phyloP scores from a whole-genome alignment of 2,797 vertebrate genomes.

The Chrosomus eos region DNA sequence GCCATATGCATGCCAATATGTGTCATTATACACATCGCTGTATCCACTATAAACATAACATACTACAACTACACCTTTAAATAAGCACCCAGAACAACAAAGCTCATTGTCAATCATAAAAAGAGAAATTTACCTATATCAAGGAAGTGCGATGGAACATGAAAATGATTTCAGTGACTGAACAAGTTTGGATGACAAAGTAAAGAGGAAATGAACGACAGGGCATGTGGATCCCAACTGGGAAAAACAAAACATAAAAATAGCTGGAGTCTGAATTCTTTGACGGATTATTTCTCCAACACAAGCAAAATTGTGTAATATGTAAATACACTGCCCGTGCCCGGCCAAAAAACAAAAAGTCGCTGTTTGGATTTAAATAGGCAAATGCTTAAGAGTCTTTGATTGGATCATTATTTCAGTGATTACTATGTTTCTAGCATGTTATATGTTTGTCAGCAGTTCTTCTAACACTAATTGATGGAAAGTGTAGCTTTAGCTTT shows the following conservation, averaged over 20 bases:
- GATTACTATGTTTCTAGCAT: too few relatives aligned
- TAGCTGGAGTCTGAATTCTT: conserved; percentile 22
- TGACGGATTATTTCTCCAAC: not conserved
- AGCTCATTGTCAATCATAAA: not conserved
- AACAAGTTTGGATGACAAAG: conserved; percentile 1
- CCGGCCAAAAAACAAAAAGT: too few relatives aligned
- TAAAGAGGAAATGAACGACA: not conserved
- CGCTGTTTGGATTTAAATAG: too few relatives aligned
- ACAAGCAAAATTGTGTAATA: not conserved
- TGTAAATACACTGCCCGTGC: not conserved
- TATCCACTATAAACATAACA: not conserved
- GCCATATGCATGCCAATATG: not conserved
- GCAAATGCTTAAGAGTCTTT: too few relatives aligned
- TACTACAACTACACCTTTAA: not conserved
- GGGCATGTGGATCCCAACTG: conserved; percentile 11
- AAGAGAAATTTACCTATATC: conserved; percentile 10
- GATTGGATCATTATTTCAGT: too few relatives aligned
- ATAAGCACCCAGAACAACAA: not conserved
- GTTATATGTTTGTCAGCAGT: too few relatives aligned
- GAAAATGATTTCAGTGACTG: conserved; percentile 17
- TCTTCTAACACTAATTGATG: too few relatives aligned
- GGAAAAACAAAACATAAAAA: conserved; percentile 45
- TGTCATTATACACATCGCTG: not conserved
- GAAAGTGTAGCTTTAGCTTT: too few relatives aligned
- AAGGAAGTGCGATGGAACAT: conserved; percentile 22